A percentile compares a stretch with the other conserved stretches of the same genome.
These are phyloP conservation scores for Drosophila sechellia DNA, from an alignment of 1,140 invertebrate species.

Conservation along the genomic window DNA sequence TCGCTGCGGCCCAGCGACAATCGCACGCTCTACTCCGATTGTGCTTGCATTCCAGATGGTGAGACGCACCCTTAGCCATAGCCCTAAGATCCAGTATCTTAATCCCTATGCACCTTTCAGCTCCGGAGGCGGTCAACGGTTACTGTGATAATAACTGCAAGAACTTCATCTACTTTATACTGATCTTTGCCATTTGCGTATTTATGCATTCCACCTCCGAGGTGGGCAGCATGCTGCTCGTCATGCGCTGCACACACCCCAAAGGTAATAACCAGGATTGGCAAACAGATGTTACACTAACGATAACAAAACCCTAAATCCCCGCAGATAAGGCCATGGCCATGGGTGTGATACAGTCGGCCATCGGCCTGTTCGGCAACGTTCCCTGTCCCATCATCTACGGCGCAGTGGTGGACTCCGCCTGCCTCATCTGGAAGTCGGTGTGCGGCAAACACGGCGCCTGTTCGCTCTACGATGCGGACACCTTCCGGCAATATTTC, in stretches of 20 bases:
- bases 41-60: constrained; percentile 88
- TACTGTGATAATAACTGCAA: constrained; percentile 92
- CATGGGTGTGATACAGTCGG: constrained; percentile 95
- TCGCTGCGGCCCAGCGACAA: constrained; percentile 78
- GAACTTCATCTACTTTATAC: constrained; percentile 93
- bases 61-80: constrained; percentile 1
- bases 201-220: constrained; percentile 96
- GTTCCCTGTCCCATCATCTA: constrained; percentile 97
- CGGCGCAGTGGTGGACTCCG: constrained; percentile 95
- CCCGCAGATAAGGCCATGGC: constrained; percentile 95
- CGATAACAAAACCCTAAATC: neutral
- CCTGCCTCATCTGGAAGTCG: constrained; percentile 94
- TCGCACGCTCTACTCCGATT: constrained; percentile 91
- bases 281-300: neutral
- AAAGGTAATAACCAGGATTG: constrained; percentile 84
- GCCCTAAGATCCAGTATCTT: neutral
- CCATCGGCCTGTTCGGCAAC: constrained; percentile 96
- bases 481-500: constrained; percentile 93
- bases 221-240: constrained; percentile 95
- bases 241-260: constrained; percentile 95
- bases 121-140: constrained; percentile 87
- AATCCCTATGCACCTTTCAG: constrained; percentile 5
- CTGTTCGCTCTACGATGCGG: constrained; percentile 94
- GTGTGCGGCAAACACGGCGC: constrained; percentile 92
- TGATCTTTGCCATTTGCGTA: constrained; percentile 94